Evolutionary conservation across 2,797 vertebrate genomes (phyloP), one percentile per base, ranked within the genome.

Genomic region (Adelosebastes latens): DNA sequence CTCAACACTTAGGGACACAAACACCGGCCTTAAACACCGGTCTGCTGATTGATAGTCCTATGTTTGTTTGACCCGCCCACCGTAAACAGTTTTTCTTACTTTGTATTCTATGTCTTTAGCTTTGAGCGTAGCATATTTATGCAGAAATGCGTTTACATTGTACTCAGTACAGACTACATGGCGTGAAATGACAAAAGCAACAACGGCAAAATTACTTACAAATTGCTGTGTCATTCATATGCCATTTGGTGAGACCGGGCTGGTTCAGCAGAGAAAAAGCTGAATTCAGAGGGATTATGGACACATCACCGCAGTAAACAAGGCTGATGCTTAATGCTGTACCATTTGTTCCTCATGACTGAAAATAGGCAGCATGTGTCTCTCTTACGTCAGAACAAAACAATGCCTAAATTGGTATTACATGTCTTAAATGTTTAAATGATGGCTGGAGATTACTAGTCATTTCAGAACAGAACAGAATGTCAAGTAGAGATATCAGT

Each of bases 341-440:
- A 65, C 3, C 24, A 49, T 70, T 82, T 79, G 46, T 82, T 77
- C 71, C 88, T 85, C 62, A 62, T 88, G 75, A 83, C 89, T 83
- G 53, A 75, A 83, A 81, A 80, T 61, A 75, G 65, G 49, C 77
- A 61, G 29, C 74, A 18, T 75, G 80, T 79, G 73, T 72, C 27
- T 79, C 16, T 71, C 74, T 77, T 76, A 77, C 31, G 8, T 84
- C 34, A 79, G 75, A 82, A 72, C 39, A 69, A 59, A 27, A 64
- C 22, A 18, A 55, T 25, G 27, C 8, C 16, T 24, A 2, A 27
- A 34, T 70, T 70, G 10, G 13, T 39, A 6, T 49, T 68, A 6
- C 12, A 79, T 71, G 22, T 64, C 58, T 29, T 53, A 62, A 72
- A 79, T 71, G 25, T 64, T 63, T 29, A 60, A 56, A 72, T n/a